phyloP scores from a whole-genome alignment of 2,888 invertebrate genomes.

The Yponomeuta cagnagella region DNA sequence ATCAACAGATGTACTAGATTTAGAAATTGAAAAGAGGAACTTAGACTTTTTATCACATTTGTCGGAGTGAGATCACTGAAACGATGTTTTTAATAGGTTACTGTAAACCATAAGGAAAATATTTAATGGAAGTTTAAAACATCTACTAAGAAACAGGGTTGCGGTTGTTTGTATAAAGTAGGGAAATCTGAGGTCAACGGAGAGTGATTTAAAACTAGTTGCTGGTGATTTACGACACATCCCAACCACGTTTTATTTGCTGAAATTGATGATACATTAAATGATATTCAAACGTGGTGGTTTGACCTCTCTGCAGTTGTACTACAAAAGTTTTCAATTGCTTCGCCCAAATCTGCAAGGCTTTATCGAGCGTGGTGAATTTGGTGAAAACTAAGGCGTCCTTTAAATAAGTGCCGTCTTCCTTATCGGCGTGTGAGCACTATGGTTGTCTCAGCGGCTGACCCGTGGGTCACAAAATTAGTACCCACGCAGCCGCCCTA shows the following conservation, averaged over 20 bases:
- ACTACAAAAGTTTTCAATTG: background rate
- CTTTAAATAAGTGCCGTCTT: conserved; percentile 2
- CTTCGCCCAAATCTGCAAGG: background rate
- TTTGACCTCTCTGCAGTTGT: background rate
- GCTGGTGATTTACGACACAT: background rate
- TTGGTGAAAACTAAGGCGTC: background rate
- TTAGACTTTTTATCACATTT: background rate
- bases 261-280: background rate
- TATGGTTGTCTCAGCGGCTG: conserved; percentile 17
- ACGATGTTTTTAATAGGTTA: background rate
- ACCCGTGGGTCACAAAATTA: conserved; percentile 30
- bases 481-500: conserved; percentile 21
- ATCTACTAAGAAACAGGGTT: background rate
- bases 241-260: background rate
- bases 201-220: conserved; percentile 3
- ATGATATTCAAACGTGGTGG: background rate
- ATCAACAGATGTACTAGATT: background rate
- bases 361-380: background rate
- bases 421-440: conserved; percentile 5
- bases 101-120: conserved; percentile 5
- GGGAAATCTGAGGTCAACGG: conserved; percentile 8
- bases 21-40: background rate
- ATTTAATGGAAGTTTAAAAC: background rate
- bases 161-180: conserved; percentile 3
- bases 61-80: background rate